A percentile compares a stretch with the other conserved stretches of the same genome.
These are phyloP conservation scores for Caenorhabditis sp. DNA, from an alignment of 2,888 invertebrate genomes.

Conservation along the genomic window DNA sequence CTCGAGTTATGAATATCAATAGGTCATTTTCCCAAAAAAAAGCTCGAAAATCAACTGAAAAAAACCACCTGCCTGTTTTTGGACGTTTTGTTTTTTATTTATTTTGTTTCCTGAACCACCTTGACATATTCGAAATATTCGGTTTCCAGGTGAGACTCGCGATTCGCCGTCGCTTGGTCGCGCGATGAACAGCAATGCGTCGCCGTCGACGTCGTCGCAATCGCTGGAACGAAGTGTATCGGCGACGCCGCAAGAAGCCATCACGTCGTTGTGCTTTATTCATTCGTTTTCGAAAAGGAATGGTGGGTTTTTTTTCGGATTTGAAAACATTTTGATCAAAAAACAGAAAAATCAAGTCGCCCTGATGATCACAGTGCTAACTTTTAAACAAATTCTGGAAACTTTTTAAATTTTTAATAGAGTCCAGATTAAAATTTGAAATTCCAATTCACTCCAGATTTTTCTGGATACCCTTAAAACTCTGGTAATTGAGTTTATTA, in stretches of 20 bases:
- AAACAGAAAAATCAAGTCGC: too few species aligned
- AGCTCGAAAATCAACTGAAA: too few species aligned
- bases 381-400: too few species aligned
- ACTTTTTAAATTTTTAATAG: too few species aligned
- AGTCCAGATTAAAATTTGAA: too few species aligned
- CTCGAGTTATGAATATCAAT: too few species aligned
- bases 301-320: constrained; percentile 34
- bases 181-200: constrained; percentile 17
- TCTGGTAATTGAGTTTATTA: too few species aligned
- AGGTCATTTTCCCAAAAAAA: too few species aligned
- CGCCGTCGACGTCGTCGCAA: constrained; percentile 46
- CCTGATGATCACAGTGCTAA: too few species aligned
- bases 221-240: constrained; percentile 38
- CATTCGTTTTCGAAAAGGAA: constrained; percentile 59
- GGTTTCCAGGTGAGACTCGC: constrained; percentile 42
- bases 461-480: too few species aligned
- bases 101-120: background rate
- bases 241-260: constrained; percentile 46
- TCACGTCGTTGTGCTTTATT: constrained; percentile 64
- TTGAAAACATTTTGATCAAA: too few species aligned
- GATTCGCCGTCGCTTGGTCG: constrained; percentile 33
- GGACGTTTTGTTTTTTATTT: background rate
- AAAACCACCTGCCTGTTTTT: background rate
- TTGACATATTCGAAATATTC: background rate
- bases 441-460: too few species aligned